Base-by-base conservation (phyloP, 2,797 vertebrate genomes). In the Chiroxiphia lanceolata region DNA sequence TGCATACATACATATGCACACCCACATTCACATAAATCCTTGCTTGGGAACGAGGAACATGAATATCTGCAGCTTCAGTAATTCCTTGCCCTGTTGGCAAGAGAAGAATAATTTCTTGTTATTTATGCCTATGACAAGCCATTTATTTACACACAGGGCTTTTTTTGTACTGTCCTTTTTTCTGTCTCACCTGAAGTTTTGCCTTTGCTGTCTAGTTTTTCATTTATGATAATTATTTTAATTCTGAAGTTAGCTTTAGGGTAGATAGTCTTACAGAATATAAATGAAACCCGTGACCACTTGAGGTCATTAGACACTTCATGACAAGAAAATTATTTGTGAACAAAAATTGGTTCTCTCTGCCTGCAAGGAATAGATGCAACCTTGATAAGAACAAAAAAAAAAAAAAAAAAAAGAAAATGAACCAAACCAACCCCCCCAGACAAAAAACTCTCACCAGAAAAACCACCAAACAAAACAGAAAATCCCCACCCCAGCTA, bases 61-160 rank as follows among this genome's bases (percentile, higher is more conserved):
- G 31, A 57, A 47, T 89, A 87, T 76, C 69, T 87, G 70, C 75
- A 92, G 78, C 70, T 91, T 72, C 84, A 76, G 67, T 81, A 86
- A 78, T 51, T 94, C 69, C 63, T 78, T 20, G 3, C 59, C 33
- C 63, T 83, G 36, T 40, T 79, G 45, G 67, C 33, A 34, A 87
- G 63, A 74, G 60, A 84, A 90, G 25, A 95, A 71, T 60, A 81
- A 75, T 71, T 93, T 86, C n/a, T 86, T 70, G 64, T 56, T 94
- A 80, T 80, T 87, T 91, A 15, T 84, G 13, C 25, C n/a, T 59
- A 33, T 29, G 75, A 65, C 64, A 92, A 87, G 54, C 13, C 67
- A 94, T 82, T 95, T 90, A 89, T 89, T 92, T 84, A 47, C 27
- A 64, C 10, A 20, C 4, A 47, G 4, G 22, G 25, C 53, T 57